Base-by-base conservation (phyloP, 2,888 invertebrate species). In the Disparrhopalites patrizii region DNA sequence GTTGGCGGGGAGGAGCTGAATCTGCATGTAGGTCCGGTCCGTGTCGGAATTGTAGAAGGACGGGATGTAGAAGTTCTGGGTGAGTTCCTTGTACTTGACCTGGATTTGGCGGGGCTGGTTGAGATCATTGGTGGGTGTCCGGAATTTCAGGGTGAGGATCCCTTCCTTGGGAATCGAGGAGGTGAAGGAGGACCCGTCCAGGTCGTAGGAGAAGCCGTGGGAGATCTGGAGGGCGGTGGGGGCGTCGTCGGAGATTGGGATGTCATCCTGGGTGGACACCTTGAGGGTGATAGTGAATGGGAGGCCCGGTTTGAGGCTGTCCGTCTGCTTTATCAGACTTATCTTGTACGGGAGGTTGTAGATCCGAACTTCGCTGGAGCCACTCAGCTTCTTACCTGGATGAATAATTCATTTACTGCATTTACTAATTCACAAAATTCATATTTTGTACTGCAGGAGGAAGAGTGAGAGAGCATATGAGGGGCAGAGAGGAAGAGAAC, bases 251-350 rank as follows among this genome's bases (percentile, higher is more conserved):
- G 33, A 15, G 0, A 89, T 82, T 0, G 87, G 85, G 0, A 84
- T 81, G 20, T 86, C 86, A 79, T 90, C 89, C 73, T 89, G 86
- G 70, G 86, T 83, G 0, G 84, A 81, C 0, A 89, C 80, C 81
- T 87, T 87, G n/a, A 88, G 47, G 2, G 66, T 67, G n/a, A 69
- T 18, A n/a, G 61, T 66, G 7, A 66, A 54, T 1, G 69, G 68
- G 31, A 71, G 82, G 25, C 89, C 90, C 0, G 93, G 93, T 79
- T 93, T 92, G 80, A 93, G 96, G 71, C 87, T 87, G 73, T 89
- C 88, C 0, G 93, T 90, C 18, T 88, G 87, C 74, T 89, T 86
- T 18, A 93, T 85, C 57, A 90, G 81, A 66, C 87, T 85, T 81
- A 93, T 83, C 73, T 86, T 85, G 75, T 90, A 88, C 70, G 86